phyloP scores from a whole-genome alignment of 2,888 invertebrate species.

The Drosophila peninsularis region DNA sequence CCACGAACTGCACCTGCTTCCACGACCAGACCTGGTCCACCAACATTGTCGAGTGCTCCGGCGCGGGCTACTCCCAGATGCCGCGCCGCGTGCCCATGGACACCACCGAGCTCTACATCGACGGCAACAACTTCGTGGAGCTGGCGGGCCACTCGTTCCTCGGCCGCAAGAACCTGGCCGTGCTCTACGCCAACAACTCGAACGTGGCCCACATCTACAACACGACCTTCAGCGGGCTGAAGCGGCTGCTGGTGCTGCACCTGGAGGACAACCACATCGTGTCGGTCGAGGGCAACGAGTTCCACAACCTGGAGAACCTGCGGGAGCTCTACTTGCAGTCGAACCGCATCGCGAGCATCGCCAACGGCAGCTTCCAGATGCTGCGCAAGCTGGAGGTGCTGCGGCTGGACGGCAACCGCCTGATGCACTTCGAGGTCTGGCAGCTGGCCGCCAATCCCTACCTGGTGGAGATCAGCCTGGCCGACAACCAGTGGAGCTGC shows the following conservation, averaged over 20 bases:
- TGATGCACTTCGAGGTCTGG: conserved; percentile 94
- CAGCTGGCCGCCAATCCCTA: conserved; percentile 93
- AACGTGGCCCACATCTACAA: conserved; percentile 94
- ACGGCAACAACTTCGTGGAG: conserved; percentile 95
- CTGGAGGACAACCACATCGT: conserved; percentile 94
- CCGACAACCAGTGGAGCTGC: conserved; percentile 95
- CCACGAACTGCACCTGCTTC: conserved; percentile 96
- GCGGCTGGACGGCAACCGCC: conserved; percentile 92
- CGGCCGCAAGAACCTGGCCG: conserved; percentile 94
- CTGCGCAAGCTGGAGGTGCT: conserved; percentile 93
- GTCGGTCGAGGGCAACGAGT: conserved; percentile 92
- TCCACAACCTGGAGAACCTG: conserved; percentile 92
- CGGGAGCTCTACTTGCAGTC: conserved; percentile 94
- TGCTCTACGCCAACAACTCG: conserved; percentile 94
- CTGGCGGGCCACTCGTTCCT: conserved; percentile 95
- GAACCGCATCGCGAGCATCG: conserved; percentile 92
- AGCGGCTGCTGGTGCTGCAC: conserved; percentile 91
- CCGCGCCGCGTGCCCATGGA: conserved; percentile 97
- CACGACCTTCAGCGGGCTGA: conserved; percentile 95
- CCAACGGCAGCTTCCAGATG: conserved; percentile 93
- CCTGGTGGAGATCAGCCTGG: conserved; percentile 93
- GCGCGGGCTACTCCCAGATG: conserved; percentile 91
- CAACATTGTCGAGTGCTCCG: conserved; percentile 96
- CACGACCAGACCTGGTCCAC: conserved; percentile 97
- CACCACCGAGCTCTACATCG: conserved; percentile 96